Evolutionary conservation across 2,797 vertebrate genomes (phyloP).

Genomic region (Lagodon rhomboides): DNA sequence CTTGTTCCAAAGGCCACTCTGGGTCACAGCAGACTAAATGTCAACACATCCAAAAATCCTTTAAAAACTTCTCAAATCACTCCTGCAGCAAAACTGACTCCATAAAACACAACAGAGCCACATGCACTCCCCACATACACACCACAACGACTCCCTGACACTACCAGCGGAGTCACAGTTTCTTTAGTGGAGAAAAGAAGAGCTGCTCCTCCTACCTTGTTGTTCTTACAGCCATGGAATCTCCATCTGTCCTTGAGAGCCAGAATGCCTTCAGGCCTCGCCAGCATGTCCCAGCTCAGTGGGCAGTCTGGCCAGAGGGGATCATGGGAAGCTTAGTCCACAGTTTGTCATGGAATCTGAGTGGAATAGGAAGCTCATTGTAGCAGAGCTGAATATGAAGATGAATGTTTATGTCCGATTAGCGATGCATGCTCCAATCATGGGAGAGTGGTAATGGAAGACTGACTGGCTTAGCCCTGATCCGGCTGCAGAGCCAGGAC

Average conservation of each 20-base stretch:
- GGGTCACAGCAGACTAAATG: neutral
- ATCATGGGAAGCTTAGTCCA: constrained; percentile 64
- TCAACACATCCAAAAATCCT: neutral
- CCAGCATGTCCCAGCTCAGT: constrained; percentile 55
- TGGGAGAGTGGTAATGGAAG: constrained; percentile 81
- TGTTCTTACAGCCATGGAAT: constrained; percentile 36
- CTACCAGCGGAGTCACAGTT: neutral
- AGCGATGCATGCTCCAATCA: constrained; percentile 82
- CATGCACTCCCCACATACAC: neutral
- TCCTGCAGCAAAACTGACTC: too few relatives aligned
- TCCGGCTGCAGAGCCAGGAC: constrained; percentile 70
- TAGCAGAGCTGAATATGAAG: constrained; percentile 69
- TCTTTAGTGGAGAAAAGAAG: neutral
- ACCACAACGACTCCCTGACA: neutral
- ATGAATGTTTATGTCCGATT: constrained; percentile 84
- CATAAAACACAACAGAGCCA: neutral
- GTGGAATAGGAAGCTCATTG: constrained; percentile 77
- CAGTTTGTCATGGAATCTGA: constrained; percentile 66
- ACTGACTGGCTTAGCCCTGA: constrained; percentile 73
- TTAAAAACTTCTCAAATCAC: neutral
- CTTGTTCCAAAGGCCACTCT: neutral
- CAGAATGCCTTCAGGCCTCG: constrained; percentile 25
- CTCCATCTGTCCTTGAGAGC: constrained; percentile 57
- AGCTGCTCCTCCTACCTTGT: constrained; percentile 22
- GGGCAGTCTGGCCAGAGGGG: constrained; percentile 33